A percentile compares a stretch with the other conserved stretches of the same genome.
phyloP scores from a whole-genome alignment of 2,888 invertebrate genomes.

The Cremastobaeus sp. region DNA sequence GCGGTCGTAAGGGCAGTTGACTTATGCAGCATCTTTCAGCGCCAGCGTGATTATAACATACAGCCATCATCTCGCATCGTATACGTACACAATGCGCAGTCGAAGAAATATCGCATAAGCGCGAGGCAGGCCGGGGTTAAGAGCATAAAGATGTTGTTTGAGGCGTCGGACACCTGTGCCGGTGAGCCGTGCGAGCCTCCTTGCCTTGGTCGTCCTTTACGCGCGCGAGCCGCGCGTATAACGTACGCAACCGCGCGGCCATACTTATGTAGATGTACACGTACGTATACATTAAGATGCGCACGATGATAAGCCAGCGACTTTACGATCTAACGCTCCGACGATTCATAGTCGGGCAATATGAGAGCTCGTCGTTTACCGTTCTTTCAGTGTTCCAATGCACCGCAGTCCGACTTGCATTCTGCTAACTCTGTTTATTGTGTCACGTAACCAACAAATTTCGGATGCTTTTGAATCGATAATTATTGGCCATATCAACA shows the following conservation, averaged over 20 bases:
- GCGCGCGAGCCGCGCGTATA: constrained; percentile 62
- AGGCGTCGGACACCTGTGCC: constrained; percentile 76
- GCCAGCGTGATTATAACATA: constrained; percentile 60
- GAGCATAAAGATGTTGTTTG: constrained; percentile 76
- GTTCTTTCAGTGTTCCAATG: constrained; percentile 67
- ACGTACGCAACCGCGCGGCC: constrained; percentile 62
- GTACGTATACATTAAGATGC: constrained; percentile 75
- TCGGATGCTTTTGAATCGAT: too few species aligned
- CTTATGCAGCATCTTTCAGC: constrained; percentile 58
- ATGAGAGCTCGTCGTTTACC: constrained; percentile 72
- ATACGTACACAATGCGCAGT: constrained; percentile 49
- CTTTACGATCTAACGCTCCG: constrained; percentile 78
- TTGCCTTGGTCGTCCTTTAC: constrained; percentile 58
- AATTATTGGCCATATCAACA: too few species aligned
- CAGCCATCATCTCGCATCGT: constrained; percentile 59
- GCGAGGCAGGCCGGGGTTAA: constrained; percentile 68
- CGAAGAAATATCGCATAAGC: constrained; percentile 66
- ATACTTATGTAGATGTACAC: constrained; percentile 69
- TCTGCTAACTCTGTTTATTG: constrained; percentile 24
- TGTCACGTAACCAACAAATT: too few species aligned
- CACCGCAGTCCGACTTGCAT: constrained; percentile 1
- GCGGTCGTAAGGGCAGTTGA: constrained; percentile 47
- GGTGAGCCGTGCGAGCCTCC: constrained; percentile 27
- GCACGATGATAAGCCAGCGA: constrained; percentile 74
- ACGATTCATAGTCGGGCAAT: constrained; percentile 76